Conservation (phyloP, 2,888 invertebrate species). For the Meiosimyza decipiens region DNA sequence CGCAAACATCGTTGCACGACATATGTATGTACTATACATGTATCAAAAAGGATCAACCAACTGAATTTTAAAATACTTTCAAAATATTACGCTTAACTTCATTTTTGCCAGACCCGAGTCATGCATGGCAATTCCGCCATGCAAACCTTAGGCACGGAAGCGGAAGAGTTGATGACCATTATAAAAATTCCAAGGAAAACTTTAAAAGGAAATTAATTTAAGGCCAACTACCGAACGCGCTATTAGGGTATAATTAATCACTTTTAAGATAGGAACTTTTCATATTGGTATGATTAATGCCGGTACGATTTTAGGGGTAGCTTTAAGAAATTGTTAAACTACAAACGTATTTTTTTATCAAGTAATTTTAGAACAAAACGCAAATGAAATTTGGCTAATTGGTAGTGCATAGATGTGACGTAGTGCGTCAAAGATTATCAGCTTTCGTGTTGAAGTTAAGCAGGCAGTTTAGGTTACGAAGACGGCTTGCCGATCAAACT, state of each 20-base stretch:
- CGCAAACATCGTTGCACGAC: not conserved
- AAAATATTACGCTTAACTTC: too few species aligned
- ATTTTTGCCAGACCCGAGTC: too few species aligned
- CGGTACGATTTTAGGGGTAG: not conserved
- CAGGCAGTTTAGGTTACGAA: too few species aligned
- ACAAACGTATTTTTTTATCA: too few species aligned
- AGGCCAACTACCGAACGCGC: slow-evolving; percentile 5
- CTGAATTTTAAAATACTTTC: too few species aligned
- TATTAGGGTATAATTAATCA: slow-evolving; percentile 24
- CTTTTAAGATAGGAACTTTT: slow-evolving; percentile 11
- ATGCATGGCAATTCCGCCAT: not conserved
- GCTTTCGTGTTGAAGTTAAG: too few species aligned
- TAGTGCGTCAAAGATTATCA: too few species aligned
- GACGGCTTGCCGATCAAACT: too few species aligned
- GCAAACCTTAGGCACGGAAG: not conserved
- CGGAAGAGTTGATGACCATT: not conserved
- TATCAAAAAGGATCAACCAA: too few species aligned
- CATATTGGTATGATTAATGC: slow-evolving; percentile 1
- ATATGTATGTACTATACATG: too few species aligned
- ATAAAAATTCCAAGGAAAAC: slow-evolving; percentile 1
- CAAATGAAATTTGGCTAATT: not conserved
- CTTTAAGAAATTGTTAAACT: not conserved
- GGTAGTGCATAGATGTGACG: not conserved
- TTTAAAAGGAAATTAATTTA: too few species aligned
- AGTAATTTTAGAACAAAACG: too few species aligned